Evolutionary conservation across 2,113 vertebrate genomes (phyloP), one percentile per base, ranked within the genome.

Genomic region (Empidonax alnorum): DNA sequence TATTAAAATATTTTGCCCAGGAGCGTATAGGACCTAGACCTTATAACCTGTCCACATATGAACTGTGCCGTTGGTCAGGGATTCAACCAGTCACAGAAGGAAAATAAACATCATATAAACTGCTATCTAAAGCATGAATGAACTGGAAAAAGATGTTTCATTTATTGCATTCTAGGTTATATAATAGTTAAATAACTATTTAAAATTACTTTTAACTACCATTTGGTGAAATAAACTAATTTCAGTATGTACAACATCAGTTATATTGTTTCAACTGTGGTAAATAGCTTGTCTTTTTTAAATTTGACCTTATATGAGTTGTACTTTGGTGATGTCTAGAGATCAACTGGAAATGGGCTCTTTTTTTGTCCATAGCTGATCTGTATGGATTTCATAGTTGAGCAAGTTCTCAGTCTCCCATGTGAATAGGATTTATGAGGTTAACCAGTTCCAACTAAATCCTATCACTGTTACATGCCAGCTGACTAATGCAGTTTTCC

Each of bases 301-400:
- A 84, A 74, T 72, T 65, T 78, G 68, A 61, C 23, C 39, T 84
- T 72, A 14, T 50, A 25, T 3, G 25, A 41, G 41, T 58, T 96
- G 12, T 41, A 47, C 65, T 71, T 71, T 83, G 49, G n/a, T 74
- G 84, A 55, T 50, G 28, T 72, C n/a, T 73, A 55, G 79, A 33
- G 11, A 79, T 93, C 56, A 93, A 10, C 46, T 78, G 65, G 62
- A 75, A 75, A 44, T 31, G 27, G 21, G 12, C 62, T 93, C 44
- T 86, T 39, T 63, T 86, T 74, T 73, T 89, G 85, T 87, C 63
- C 23, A 31, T 49, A 89, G 69, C 84, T 83, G 24, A 19, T 94
- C 76, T 94, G 91, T 81, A 53, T 58, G 76, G 59, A 89, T 96
- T 96, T 97, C 84, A 94, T 41, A 80, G 77, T 72, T 94, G 71